A percentile compares a stretch with the other conserved stretches of the same genome.
Evolutionary conservation across 1,140 invertebrate genomes (phyloP).

Genomic region (Paraescarpia echinospica): DNA sequence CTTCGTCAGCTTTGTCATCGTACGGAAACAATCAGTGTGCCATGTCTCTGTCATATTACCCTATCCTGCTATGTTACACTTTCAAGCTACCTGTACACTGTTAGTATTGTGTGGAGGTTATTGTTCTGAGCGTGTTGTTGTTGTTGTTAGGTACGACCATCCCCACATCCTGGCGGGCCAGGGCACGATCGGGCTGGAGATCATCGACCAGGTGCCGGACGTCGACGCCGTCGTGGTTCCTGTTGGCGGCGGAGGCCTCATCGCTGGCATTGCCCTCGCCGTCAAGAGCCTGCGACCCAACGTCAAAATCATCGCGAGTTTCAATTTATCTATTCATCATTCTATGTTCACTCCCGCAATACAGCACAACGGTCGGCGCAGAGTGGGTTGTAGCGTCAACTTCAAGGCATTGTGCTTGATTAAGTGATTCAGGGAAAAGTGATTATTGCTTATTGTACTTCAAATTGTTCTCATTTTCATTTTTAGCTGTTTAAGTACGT

Average conservation of each 20-base stretch:
- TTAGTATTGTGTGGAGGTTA: too few relatives aligned
- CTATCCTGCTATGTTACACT: too few relatives aligned
- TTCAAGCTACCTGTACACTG: too few relatives aligned
- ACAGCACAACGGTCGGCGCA: too few relatives aligned
- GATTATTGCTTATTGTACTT: not conserved
- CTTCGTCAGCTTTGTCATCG: too few relatives aligned
- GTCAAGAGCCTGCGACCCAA: slow-evolving; percentile 81
- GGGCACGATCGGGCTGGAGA: slow-evolving; percentile 89
- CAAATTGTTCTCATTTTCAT: too few relatives aligned
- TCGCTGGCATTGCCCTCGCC: slow-evolving; percentile 84
- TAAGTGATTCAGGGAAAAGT: not conserved
- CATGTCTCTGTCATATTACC: too few relatives aligned
- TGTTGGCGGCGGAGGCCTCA: slow-evolving; percentile 84
- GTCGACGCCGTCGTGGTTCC: slow-evolving; percentile 70
- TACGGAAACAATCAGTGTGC: too few relatives aligned
- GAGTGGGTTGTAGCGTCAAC: not conserved
- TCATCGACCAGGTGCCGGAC: slow-evolving; percentile 74
- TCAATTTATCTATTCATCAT: not conserved
- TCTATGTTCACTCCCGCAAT: too few relatives aligned
- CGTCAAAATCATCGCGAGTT: slow-evolving; percentile 66
- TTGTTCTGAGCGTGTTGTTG: not conserved
- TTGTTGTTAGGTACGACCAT: slow-evolving; percentile 76
- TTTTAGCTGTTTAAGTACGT: too few relatives aligned
- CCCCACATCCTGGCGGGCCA: slow-evolving; percentile 91
- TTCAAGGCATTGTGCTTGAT: not conserved